Base-by-base conservation (phyloP, 2,113 vertebrate genomes). In the Trachemys scripta region DNA sequence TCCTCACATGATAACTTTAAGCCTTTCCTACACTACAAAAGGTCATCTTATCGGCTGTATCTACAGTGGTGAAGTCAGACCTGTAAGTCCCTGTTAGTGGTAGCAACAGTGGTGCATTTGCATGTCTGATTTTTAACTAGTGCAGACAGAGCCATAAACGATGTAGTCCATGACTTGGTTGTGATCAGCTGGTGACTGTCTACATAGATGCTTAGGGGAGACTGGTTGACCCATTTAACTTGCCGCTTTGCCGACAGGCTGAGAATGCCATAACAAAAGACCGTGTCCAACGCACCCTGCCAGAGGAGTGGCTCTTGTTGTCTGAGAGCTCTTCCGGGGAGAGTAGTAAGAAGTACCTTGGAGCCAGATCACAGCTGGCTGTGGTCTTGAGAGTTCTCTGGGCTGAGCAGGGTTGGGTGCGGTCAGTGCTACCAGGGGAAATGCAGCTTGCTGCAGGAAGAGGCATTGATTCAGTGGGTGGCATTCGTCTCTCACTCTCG, bases 371-470 rank as follows among this genome's bases (percentile, higher is more conserved):
- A 45, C 72, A 45, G 38, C 72, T 42, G 38, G 5, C 10, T 76
- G 13, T 12, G 38, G 11, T 42, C 38, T 42, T 76, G 72, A 13
- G 3, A 25, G 38, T 6, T 45, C 72, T 38, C 24, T 51, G 12
- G 16, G 81, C n/a, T 85, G 3, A 13, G 0, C 0, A 5, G 49
- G 8, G 45, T 69, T 62, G 13, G n/a, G 8, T n/a, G 57, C 54
- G 57, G 2, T 3, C 5, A 6, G 2, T 84, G 9, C 42, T 45
- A 19, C 35, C 59, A 0, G 0, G 7, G 56, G 62, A 49, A 76
- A 62, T 25, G 50, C 6, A 1, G 0, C 47, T 12, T 16, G 3
- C 31, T 4, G 8, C 62, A 69, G 62, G 62, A 69, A 69, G 35
- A 75, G 24, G 72, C 20, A 11, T 11, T 75, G 72, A 45, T 75